These are phyloP conservation scores for Rhinogobio ventralis DNA, from an alignment of 2,797 vertebrate species.

Conservation along the genomic window DNA sequence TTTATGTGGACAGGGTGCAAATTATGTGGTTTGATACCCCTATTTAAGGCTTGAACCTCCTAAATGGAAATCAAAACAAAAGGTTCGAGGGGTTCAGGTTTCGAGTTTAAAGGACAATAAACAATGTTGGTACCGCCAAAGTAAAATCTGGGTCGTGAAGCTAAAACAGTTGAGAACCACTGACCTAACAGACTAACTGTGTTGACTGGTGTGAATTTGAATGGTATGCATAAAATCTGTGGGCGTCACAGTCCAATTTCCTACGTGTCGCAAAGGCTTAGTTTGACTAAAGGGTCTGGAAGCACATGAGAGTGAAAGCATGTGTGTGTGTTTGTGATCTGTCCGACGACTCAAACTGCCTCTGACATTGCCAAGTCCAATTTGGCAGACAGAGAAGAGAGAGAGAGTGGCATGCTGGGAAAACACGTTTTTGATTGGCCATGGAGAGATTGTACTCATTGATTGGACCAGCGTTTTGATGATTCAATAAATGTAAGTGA, in stretches of 20 bases:
- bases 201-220: constrained; percentile 32
- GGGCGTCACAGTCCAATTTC: constrained; percentile 47
- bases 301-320: constrained; percentile 28
- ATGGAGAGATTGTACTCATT: not conserved
- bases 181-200: constrained; percentile 13
- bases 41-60: constrained; percentile 17
- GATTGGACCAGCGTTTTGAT: not conserved
- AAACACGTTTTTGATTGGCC: constrained; percentile 18
- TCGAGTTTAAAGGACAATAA: not conserved
- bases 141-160: not conserved
- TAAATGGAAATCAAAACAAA: constrained; percentile 20
- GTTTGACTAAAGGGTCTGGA: constrained; percentile 51
- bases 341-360: constrained; percentile 14
- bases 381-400: constrained; percentile 22
- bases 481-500: not conserved
- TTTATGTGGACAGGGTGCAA: constrained; percentile 17
- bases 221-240: constrained; percentile 29
- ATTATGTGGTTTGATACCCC: constrained; percentile 4
- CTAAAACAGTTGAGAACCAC: not conserved
- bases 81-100: not conserved
- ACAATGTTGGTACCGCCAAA: not conserved
- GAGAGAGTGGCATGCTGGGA: constrained; percentile 12
- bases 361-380: constrained; percentile 35
- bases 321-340: constrained; percentile 53
- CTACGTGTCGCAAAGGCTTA: constrained; percentile 45